phyloP scores from a whole-genome alignment of 2,888 invertebrate genomes.

The Plebejus melissa region DNA sequence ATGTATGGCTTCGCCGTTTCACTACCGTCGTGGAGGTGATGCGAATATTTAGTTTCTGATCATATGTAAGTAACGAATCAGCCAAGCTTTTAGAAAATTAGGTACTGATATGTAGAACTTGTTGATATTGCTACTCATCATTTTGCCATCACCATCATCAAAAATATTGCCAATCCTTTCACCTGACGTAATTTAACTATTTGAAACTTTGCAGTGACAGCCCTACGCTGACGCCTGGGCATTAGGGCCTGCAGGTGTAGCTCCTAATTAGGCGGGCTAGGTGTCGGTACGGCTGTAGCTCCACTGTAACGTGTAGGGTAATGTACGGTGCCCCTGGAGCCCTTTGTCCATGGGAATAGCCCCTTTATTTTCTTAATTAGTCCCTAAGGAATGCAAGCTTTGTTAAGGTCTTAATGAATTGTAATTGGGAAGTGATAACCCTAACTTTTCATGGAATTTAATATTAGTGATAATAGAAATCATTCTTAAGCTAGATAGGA shows the following conservation, averaged over 20 bases:
- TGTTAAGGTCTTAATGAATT: background rate
- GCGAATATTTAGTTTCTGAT: too few species aligned
- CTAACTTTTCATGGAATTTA: background rate
- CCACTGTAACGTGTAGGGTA: slow-evolving; percentile 61
- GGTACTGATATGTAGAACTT: too few species aligned
- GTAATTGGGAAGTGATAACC: slow-evolving; percentile 19
- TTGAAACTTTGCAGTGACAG: slow-evolving; percentile 38
- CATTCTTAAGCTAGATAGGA: too few species aligned
- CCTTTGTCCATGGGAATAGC: slow-evolving; percentile 41
- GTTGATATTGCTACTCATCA: too few species aligned
- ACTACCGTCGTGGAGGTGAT: too few species aligned
- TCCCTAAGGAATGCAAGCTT: slow-evolving; percentile 8
- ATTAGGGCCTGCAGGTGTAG: slow-evolving; percentile 58
- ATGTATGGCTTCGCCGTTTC: too few species aligned
- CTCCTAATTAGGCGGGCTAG: slow-evolving; percentile 71
- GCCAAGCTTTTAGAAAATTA: too few species aligned
- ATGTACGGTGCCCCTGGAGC: slow-evolving; percentile 41
- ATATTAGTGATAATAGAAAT: background rate
- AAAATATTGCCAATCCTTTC: too few species aligned
- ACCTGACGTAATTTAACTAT: background rate
- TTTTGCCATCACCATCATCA: too few species aligned
- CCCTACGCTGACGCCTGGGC: slow-evolving; percentile 55
- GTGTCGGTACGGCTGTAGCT: slow-evolving; percentile 70
- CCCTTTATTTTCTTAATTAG: slow-evolving; percentile 37
- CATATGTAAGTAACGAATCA: too few species aligned